Percentiles rank a stretch among this genome's conserved stretches.
Conservation (phyloP, 2,888 invertebrate species). For the Entomobrya proxima region DNA sequence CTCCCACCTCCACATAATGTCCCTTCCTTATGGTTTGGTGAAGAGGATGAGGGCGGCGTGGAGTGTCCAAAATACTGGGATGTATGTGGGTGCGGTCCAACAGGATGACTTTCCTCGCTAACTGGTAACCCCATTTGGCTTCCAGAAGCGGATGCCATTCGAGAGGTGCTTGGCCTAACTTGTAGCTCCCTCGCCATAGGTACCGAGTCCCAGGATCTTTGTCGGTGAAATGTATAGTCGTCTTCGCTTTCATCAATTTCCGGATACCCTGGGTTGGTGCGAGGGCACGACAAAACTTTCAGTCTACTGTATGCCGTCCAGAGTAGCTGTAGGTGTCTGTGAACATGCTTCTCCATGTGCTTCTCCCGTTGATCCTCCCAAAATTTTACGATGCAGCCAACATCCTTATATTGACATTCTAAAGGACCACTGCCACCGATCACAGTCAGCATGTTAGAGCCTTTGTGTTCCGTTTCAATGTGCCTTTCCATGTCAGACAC, state of each 20-base stretch:
- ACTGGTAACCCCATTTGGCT: conserved; percentile 68
- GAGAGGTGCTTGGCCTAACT: conserved; percentile 47
- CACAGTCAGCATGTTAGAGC: neutral
- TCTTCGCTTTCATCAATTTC: too few relatives aligned
- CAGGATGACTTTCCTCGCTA: conserved; percentile 71
- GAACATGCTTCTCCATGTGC: conserved; percentile 85
- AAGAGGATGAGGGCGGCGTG: neutral
- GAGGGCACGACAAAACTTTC: conserved; percentile 80
- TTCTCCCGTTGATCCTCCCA: conserved; percentile 83
- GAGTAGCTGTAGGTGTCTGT: conserved; percentile 83
- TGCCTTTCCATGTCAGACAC: conserved; percentile 88
- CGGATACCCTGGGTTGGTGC: conserved; percentile 64
- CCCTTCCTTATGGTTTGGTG: neutral
- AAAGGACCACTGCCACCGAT: conserved; percentile 79
- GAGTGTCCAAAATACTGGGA: neutral
- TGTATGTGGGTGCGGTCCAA: too few relatives aligned
- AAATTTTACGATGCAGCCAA: conserved; percentile 87
- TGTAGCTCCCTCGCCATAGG: conserved; percentile 71
- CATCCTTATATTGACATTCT: conserved; percentile 85
- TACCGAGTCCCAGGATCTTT: conserved; percentile 73
- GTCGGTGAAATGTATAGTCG: conserved; percentile 72
- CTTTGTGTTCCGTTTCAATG: conserved; percentile 73
- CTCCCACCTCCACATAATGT: neutral
- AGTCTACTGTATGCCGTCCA: conserved; percentile 76
- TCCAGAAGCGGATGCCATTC: neutral